Base-by-base conservation (phyloP, 2,888 invertebrate genomes). In the Lithophane leautieri region DNA sequence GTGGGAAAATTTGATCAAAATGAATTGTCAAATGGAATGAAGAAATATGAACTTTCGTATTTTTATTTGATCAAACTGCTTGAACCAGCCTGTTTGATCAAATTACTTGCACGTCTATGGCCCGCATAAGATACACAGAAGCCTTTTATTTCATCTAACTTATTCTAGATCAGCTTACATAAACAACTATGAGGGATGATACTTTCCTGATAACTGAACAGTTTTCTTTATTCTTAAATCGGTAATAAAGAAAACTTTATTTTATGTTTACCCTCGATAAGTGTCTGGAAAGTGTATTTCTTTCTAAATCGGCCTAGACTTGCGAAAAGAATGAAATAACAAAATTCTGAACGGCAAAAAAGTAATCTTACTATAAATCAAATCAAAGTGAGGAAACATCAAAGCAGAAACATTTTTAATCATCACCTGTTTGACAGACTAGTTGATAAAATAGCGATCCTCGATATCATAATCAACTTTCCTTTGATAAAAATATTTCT, bases 401-500 rank as follows among this genome's bases (percentile, higher is more conserved):
- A 78, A 73, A 82, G 73, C 22, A 58, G 22, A 71, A 81, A 83
- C 68, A 83, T 69, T 76, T 83, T 73, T 81, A 74, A 85, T 76
- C 77, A 78, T 80, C 69, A 87, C 83, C 83, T 85, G 80, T 82
- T 85, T 76, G 73, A 77, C 54, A 61, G 76, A 76, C 76, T 85
- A 84, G 84, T 86, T 86, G 81, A 82, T 73, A 70, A 82, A 90
- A 91, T 89, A 84, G 85, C 86, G 85, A 90, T 90, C 86, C 84
- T 76, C 82, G 85, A 88, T 89, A 90, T 89, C 90, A 89, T 85
- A 90, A 90, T 34, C 34, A 91, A 91, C 83, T 91, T 91, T 89
- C 80, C 88, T 88, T 85, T 86, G 88, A 90, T 89, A 92, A 91
- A 91, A 92, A 88, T 88, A 88, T 88, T 91, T 90, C 89, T 91